Base-by-base conservation (phyloP, 2,113 vertebrate genomes). In the Bungarus multicinctus region DNA sequence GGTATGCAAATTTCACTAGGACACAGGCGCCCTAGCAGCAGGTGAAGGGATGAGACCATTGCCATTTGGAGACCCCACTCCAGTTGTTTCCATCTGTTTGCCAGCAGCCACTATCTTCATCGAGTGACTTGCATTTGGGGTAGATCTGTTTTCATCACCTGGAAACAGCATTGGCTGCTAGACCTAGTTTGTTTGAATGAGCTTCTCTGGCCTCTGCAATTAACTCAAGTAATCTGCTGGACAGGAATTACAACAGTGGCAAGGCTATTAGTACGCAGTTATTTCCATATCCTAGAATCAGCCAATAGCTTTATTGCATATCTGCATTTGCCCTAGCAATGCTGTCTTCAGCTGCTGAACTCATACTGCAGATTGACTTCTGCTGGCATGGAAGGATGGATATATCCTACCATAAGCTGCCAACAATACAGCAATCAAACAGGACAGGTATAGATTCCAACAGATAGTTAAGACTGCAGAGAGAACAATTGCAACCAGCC, bases 1-100 rank as follows among this genome's bases (percentile, higher is more conserved):
- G 95, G 94, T 93, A 95, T 95, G 96, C 95, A 94, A 96, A 94
- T 94, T 95, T 96, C 0, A 1, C 90, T 94, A 94, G 94, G 95
- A 92, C 94, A 95, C 89, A 97, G 95, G 95, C 96, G 95, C 96
- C 97, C 55, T 90, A 53, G 89, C 45, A 87, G 89, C 43, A 47
- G 54, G 74, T 86, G 74, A 93, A 52, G 30, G 45, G 88, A n/a
- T 23, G 22, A 90, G 47, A 60, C 69, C 55, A 52, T 34, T 89
- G 54, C 22, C 88, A 85, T 89, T 81, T 90, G 86, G 69, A 60
- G 43, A 30, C 74, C 30, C 55, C 53, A n/a, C 92, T 60, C 54
- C 54, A 45, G 25, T 53, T 52, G 54, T 52, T 25, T 90, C 89
- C 89, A 90, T 90, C 89, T 93, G 92, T 53, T 57, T 45, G 22